Evolutionary conservation across 2,888 invertebrate genomes (phyloP).

Genomic region (Drosophila trichaetosa): DNA sequence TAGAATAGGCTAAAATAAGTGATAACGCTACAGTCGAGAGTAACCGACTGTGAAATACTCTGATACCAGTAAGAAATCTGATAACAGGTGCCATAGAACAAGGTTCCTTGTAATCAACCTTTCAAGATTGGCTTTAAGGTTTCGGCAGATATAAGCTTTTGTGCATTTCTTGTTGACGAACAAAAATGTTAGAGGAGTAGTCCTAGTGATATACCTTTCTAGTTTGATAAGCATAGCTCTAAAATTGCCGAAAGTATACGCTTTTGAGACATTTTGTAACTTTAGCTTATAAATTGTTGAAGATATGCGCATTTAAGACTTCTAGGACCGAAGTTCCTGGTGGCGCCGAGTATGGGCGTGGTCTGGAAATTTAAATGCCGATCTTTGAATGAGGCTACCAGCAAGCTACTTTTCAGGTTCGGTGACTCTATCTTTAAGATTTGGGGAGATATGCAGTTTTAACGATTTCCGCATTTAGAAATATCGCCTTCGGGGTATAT

Average conservation of each 20-base stretch:
- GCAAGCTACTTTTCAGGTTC: background rate
- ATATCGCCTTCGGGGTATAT: background rate
- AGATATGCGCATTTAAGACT: background rate
- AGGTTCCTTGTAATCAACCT: too few relatives aligned
- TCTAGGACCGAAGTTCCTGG: background rate
- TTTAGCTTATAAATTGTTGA: background rate
- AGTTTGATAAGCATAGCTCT: background rate
- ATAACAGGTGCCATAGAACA: too few relatives aligned
- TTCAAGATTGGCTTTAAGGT: too few relatives aligned
- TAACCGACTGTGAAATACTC: background rate
- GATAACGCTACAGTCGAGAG: background rate
- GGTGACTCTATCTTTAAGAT: background rate
- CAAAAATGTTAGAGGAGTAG: background rate
- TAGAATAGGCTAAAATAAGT: background rate
- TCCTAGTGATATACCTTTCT: background rate
- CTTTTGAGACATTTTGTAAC: background rate
- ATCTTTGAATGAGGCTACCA: background rate
- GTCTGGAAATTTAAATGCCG: background rate
- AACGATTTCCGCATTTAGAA: background rate
- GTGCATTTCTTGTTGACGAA: background rate
- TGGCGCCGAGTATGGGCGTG: background rate
- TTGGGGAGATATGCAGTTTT: background rate
- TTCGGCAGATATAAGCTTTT: too few relatives aligned
- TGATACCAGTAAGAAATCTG: background rate
- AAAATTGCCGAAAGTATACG: background rate